phyloP scores from a whole-genome alignment of 2,113 vertebrate species.

The Clinocottus analis region DNA sequence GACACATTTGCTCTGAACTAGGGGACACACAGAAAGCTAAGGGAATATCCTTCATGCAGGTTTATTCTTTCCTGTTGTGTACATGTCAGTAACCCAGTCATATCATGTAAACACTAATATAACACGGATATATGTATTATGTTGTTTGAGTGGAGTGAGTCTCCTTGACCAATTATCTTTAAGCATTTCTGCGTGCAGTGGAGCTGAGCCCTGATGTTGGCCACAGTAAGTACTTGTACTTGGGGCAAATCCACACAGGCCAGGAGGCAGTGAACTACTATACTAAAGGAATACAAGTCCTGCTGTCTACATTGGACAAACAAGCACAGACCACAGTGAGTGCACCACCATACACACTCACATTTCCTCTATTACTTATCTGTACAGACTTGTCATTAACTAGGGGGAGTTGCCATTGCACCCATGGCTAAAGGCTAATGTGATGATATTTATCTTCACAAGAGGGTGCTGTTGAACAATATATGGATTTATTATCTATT shows the following conservation, averaged over 20 bases:
- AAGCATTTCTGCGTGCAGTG: conserved; percentile 81
- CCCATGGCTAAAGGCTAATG: not conserved
- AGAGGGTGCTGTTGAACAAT: conserved; percentile 63
- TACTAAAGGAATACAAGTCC: conserved; percentile 82
- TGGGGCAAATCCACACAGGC: conserved; percentile 85
- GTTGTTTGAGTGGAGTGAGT: not conserved
- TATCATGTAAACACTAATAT: not conserved
- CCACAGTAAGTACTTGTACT: conserved; percentile 87
- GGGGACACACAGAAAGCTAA: conserved; percentile 83
- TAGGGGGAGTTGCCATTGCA: not conserved
- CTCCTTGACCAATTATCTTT: conserved; percentile 76
- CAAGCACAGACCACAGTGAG: conserved; percentile 71
- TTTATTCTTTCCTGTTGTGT: not conserved
- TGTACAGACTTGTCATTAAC: not conserved
- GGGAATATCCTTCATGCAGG: conserved; percentile 82
- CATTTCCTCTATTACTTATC: not conserved
- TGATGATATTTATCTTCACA: conserved; percentile 46
- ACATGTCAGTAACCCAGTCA: not conserved
- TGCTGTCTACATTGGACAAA: conserved; percentile 78
- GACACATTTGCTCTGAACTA: conserved; percentile 85
- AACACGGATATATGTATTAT: not conserved
- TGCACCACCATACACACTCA: conserved; percentile 3
- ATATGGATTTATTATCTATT: not conserved
- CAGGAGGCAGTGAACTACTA: conserved; percentile 83
- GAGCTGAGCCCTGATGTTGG: conserved; percentile 84